Conservation (phyloP, 1,140 invertebrate genomes). For the Alviniconcha marisindica region DNA sequence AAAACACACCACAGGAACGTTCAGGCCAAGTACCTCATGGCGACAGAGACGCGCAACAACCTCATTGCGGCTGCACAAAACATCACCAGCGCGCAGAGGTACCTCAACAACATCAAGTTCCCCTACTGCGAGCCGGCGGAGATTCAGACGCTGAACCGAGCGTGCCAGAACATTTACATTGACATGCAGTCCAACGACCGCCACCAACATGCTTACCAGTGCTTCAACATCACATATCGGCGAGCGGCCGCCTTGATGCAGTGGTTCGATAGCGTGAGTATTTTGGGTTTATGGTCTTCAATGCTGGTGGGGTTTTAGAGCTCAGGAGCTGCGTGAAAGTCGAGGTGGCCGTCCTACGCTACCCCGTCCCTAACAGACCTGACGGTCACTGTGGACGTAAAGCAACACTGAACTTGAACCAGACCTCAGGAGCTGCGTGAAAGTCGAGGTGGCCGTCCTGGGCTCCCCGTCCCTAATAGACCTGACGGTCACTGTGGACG, state of each 20-base stretch:
- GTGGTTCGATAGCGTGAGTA: slow-evolving; percentile 81
- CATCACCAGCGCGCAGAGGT: slow-evolving; percentile 79
- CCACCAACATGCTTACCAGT: slow-evolving; percentile 78
- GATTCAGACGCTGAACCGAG: slow-evolving; percentile 78
- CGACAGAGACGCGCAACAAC: slow-evolving; percentile 80
- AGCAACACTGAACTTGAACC: too few species aligned
- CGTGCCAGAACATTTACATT: slow-evolving; percentile 79
- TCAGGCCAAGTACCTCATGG: slow-evolving; percentile 75
- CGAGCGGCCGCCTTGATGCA: slow-evolving; percentile 78
- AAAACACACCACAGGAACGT: slow-evolving; percentile 71
- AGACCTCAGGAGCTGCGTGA: too few species aligned
- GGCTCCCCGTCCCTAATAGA: too few species aligned
- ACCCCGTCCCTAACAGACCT: too few species aligned
- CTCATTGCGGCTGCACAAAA: slow-evolving; percentile 80
- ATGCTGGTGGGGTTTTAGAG: too few species aligned
- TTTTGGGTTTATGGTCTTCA: too few species aligned
- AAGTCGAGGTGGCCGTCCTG: too few species aligned
- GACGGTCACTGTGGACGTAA: too few species aligned
- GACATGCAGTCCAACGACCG: slow-evolving; percentile 79
- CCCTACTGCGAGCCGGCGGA: slow-evolving; percentile 81
- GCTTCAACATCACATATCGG: slow-evolving; percentile 78
- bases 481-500: too few species aligned
- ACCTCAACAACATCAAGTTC: slow-evolving; percentile 80
- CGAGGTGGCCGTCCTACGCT: too few species aligned
- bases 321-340: too few species aligned